Evolutionary conservation across 2,888 invertebrate genomes (phyloP).

Genomic region (Drosophila anceps): DNA sequence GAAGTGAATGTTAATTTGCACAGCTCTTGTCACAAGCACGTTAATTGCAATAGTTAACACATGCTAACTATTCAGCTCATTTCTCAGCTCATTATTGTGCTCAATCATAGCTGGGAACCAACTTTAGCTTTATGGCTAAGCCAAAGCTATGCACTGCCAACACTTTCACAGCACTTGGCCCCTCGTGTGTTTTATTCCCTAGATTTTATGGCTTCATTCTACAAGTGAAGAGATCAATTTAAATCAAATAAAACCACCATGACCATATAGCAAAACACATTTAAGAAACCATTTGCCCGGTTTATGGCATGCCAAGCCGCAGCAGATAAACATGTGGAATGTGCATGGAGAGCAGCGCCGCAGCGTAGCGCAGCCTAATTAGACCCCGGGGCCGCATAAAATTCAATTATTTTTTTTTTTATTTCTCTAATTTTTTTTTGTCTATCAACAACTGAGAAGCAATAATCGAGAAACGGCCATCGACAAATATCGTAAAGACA

Average conservation of each 20-base stretch:
- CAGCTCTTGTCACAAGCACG: background rate
- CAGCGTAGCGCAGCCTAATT: conserved; percentile 53
- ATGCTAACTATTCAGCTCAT: conserved; percentile 11
- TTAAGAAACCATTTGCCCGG: conserved; percentile 51
- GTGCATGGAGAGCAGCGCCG: conserved; percentile 18
- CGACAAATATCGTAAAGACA: conserved; percentile 58
- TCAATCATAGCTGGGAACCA: conserved; percentile 3
- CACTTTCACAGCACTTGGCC: conserved; percentile 38
- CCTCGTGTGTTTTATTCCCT: conserved; percentile 13
- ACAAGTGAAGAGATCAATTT: conserved; percentile 74
- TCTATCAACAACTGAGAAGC: conserved; percentile 27
- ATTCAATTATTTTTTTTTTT: conserved; percentile 65
- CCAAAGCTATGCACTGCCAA: conserved; percentile 10
- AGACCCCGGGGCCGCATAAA: conserved; percentile 72
- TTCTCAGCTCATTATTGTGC: conserved; percentile 31
- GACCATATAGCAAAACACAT: conserved; percentile 44
- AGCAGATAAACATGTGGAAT: conserved; percentile 64
- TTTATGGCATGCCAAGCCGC: conserved; percentile 53
- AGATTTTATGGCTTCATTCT: conserved; percentile 58
- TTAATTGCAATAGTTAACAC: conserved; percentile 43
- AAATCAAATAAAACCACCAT: conserved; percentile 69
- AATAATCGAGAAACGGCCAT: conserved; percentile 45
- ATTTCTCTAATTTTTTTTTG: conserved; percentile 7
- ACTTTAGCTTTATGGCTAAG: conserved; percentile 18
- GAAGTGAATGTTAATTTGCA: background rate